Evolutionary conservation across 2,888 invertebrate genomes (phyloP).

Genomic region (Nephrotoma guestfalica): DNA sequence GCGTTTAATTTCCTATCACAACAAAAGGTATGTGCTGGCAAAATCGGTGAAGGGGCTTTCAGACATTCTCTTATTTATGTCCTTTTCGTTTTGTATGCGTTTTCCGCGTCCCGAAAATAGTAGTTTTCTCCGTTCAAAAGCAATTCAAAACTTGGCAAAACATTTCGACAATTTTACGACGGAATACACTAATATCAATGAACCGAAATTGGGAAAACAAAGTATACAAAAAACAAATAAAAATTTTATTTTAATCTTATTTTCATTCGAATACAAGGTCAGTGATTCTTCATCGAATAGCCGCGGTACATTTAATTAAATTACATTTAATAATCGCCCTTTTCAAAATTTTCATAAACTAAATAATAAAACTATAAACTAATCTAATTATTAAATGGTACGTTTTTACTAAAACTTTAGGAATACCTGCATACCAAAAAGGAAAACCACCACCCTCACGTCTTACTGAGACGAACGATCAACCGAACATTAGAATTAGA

Average conservation of each 20-base stretch:
- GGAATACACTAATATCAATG: background rate
- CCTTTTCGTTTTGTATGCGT: background rate
- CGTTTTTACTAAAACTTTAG: background rate
- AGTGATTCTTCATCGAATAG: background rate
- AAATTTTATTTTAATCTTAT: background rate
- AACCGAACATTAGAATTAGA: background rate
- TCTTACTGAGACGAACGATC: background rate
- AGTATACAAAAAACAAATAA: background rate
- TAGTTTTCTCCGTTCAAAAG: background rate
- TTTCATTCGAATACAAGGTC: background rate
- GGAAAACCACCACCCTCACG: background rate
- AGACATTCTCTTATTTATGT: background rate
- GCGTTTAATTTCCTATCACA: slow-evolving; percentile 5
- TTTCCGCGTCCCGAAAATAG: background rate
- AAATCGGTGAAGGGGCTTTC: background rate
- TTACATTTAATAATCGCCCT: no score
- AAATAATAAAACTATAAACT: no score
- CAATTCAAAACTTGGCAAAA: background rate
- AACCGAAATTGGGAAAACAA: background rate
- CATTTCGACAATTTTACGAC: background rate
- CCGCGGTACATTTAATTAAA: background rate
- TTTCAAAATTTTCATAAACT: no score
- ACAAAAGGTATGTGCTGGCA: background rate
- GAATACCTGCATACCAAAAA: background rate
- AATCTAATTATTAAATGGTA: no score